Percentiles rank a stretch among this genome's conserved stretches.
These are phyloP conservation scores for Drosophila pectinifera DNA, from an alignment of 1,140 invertebrate genomes.

Conservation along the genomic window DNA sequence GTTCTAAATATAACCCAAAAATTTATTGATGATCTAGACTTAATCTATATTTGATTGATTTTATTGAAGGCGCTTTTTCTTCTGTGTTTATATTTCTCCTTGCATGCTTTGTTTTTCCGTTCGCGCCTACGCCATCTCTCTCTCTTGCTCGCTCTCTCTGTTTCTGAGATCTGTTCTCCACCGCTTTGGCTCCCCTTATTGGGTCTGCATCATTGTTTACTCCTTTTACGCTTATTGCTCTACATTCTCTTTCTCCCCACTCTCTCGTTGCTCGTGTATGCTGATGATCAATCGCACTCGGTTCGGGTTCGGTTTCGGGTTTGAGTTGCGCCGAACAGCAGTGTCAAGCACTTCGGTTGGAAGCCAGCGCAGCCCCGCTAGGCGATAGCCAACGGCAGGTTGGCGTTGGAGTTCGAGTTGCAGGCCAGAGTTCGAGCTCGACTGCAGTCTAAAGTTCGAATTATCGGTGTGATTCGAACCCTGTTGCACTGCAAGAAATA, in stretches of 20 bases:
- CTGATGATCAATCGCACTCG: conserved; percentile 46
- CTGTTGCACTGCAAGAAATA: background rate
- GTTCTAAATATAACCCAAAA: too few relatives aligned
- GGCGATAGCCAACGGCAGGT: too few relatives aligned
- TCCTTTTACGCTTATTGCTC: conserved; percentile 23
- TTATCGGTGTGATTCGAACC: conserved; percentile 1
- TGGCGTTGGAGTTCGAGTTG: conserved; percentile 1
- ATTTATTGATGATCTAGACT: too few relatives aligned
- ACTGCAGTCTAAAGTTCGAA: background rate
- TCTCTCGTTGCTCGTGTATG: conserved; percentile 8
- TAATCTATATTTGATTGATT: conserved; percentile 6
- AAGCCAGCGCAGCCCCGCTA: too few relatives aligned
- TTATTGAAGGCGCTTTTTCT: background rate
- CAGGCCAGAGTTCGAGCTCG: background rate
- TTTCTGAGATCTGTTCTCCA: background rate
- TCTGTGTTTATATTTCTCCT: conserved; percentile 6
- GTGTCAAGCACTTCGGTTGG: background rate
- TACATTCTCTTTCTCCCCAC: conserved; percentile 4
- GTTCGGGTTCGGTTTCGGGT: conserved; percentile 10
- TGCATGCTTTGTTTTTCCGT: background rate
- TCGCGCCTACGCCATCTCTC: conserved; percentile 7
- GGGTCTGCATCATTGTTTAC: conserved; percentile 28
- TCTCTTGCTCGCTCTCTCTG: too few relatives aligned
- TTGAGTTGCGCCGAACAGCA: conserved; percentile 3
- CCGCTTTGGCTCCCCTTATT: conserved; percentile 8